Conservation (phyloP, 1,140 invertebrate genomes). For the Drosophila guanche region DNA sequence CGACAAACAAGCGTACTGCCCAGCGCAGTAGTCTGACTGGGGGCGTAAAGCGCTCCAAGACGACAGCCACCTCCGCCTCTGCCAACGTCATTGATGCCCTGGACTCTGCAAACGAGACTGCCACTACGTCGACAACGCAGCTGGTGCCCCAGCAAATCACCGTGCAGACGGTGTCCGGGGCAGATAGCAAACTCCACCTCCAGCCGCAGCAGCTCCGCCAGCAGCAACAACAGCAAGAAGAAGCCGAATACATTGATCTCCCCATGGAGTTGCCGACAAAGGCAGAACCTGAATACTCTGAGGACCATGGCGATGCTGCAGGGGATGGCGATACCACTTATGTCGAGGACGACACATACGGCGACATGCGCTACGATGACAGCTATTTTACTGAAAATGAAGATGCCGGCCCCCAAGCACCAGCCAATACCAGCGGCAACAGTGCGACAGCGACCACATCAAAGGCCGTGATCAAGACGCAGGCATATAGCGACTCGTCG, state of each 20-base stretch:
- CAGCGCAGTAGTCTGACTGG: constrained; percentile 59
- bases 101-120: constrained; percentile 51
- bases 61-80: constrained; percentile 20
- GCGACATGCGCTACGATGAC: constrained; percentile 83
- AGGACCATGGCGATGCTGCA: constrained; percentile 77
- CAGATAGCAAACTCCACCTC: constrained; percentile 45
- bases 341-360: constrained; percentile 83
- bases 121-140: constrained; percentile 51
- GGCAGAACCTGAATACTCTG: constrained; percentile 82
- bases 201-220: constrained; percentile 49
- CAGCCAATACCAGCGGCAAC: constrained; percentile 51
- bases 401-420: constrained; percentile 62
- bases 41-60: constrained; percentile 63
- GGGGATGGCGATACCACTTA: constrained; percentile 80
- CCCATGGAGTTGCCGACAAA: constrained; percentile 83
- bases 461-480: constrained; percentile 72
- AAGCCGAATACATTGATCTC: constrained; percentile 80
- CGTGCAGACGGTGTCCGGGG: constrained; percentile 66
- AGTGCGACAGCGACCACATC: constrained; percentile 73
- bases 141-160: constrained; percentile 72
- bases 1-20: constrained; percentile 73
- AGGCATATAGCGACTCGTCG: constrained; percentile 61
- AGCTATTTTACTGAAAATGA: constrained; percentile 83
- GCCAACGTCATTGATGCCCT: constrained; percentile 60
- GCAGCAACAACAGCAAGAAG: constrained; percentile 59